phyloP scores from a whole-genome alignment of 2,888 invertebrate genomes.

The Andricus curvator region DNA sequence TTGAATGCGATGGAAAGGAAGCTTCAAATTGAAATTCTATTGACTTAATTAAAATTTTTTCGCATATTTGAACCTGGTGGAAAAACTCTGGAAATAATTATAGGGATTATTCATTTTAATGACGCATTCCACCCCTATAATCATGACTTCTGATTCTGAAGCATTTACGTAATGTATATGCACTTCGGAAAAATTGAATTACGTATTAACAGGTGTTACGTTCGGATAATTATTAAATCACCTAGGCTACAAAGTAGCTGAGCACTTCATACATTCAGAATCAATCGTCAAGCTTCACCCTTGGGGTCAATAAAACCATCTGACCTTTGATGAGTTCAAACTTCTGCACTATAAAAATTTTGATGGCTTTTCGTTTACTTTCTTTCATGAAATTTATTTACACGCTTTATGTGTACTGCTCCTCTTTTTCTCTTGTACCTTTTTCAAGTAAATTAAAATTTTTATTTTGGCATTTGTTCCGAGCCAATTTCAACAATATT shows the following conservation, averaged over 20 bases:
- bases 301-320: conserved; percentile 33
- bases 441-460: not conserved
- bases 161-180: conserved; percentile 11
- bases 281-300: conserved; percentile 30
- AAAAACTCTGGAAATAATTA: not conserved
- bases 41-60: too few relatives aligned
- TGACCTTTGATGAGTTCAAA: conserved; percentile 30
- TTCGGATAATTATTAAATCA: conserved; percentile 19
- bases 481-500: not conserved
- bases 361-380: conserved; percentile 4
- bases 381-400: not conserved
- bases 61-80: not conserved
- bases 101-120: conserved; percentile 3
- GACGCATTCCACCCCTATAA: conserved; percentile 2
- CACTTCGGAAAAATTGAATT: conserved; percentile 12
- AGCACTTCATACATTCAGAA: conserved; percentile 8
- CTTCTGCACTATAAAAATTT: not conserved
- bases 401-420: too few relatives aligned
- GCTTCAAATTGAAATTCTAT: too few relatives aligned
- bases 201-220: conserved; percentile 17
- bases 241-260: conserved; percentile 10
- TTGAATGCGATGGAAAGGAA: too few relatives aligned
- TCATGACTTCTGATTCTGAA: conserved; percentile 10
- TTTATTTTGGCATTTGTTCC: not conserved
- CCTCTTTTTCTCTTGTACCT: not conserved